Conservation (phyloP, 2,797 vertebrate species). For the Acanthurus leucopareius region DNA sequence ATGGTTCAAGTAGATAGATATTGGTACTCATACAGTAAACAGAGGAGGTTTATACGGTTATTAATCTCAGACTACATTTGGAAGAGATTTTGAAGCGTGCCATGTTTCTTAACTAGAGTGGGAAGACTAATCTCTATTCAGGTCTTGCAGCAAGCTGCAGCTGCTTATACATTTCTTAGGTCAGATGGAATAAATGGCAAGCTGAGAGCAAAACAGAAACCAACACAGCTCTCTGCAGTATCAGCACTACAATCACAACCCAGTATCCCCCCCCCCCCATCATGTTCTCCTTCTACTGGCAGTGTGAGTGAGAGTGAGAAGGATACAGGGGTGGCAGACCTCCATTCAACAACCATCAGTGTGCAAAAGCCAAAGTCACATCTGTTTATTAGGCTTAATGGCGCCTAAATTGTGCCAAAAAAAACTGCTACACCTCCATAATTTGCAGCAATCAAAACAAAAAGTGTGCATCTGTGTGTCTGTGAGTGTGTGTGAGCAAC, state of each 20-base stretch:
- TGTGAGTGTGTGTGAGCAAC: conserved; percentile 6
- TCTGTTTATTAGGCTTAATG: conserved; percentile 45
- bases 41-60: not conserved
- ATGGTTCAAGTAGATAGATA: not conserved
- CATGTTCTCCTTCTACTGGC: conserved; percentile 8
- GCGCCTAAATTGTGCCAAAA: conserved; percentile 42
- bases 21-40: not conserved
- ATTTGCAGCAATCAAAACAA: conserved; percentile 34
- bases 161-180: conserved; percentile 23
- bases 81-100: conserved; percentile 8
- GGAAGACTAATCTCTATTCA: conserved; percentile 32
- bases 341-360: conserved; percentile 36
- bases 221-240: conserved; percentile 3
- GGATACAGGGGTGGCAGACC: conserved; percentile 8
- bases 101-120: conserved; percentile 24
- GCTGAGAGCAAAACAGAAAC: conserved; percentile 28
- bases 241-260: conserved; percentile 10
- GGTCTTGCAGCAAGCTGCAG: conserved; percentile 3
- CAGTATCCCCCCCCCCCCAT: not conserved
- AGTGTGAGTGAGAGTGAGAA: not conserved
- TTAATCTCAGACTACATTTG: conserved; percentile 8
- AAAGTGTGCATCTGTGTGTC: not conserved
- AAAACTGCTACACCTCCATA: conserved; percentile 26
- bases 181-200: conserved; percentile 16
- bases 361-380: conserved; percentile 10